A percentile compares a stretch with the other conserved stretches of the same genome.
Conservation (phyloP, 2,113 vertebrate genomes). For the Macrotis lagotis region DNA sequence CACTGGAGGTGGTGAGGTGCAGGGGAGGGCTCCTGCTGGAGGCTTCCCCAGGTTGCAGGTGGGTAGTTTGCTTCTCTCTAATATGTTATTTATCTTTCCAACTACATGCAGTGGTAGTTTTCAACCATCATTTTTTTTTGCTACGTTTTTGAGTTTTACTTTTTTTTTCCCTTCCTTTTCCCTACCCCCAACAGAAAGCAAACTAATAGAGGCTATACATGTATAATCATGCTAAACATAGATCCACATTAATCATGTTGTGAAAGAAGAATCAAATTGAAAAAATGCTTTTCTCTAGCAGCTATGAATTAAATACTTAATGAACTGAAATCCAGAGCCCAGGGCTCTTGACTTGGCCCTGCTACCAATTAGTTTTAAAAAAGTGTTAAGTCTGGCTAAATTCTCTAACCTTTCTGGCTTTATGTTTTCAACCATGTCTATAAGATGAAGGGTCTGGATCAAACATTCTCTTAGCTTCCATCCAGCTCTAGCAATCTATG, state of each 20-base stretch:
- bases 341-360: not conserved
- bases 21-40: not conserved
- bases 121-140: too few species aligned
- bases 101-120: too few species aligned
- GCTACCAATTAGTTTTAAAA: not conserved
- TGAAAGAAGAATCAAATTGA: too few species aligned
- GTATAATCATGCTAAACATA: too few species aligned
- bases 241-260: too few species aligned
- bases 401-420: not conserved
- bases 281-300: not conserved
- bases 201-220: too few species aligned
- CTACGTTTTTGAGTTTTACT: too few species aligned
- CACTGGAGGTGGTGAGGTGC: not conserved
- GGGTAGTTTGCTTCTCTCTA: too few species aligned
- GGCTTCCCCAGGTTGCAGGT: not conserved
- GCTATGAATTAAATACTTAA: not conserved
- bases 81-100: too few species aligned
- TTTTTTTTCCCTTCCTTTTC: too few species aligned
- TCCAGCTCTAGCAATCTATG: not conserved
- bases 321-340: not conserved
- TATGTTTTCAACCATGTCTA: not conserved
- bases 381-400: not conserved
- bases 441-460: not conserved
- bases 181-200: too few species aligned
- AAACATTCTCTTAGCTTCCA: not conserved